Conservation (phyloP, 35 echinoderm and acorn worm species). For the Ophiothrix spiculata region DNA sequence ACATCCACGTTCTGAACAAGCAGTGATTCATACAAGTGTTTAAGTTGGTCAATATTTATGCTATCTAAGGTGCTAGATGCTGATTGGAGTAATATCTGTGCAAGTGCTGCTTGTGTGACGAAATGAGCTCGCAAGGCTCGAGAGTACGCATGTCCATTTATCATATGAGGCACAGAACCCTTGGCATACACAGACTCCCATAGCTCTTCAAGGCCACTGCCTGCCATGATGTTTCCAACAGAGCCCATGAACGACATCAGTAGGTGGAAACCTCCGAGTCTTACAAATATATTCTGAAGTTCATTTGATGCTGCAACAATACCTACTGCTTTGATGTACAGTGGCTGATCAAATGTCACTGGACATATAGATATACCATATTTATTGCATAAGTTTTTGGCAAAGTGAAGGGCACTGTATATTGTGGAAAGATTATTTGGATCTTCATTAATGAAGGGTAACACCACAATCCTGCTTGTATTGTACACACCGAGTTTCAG, state of each 20-base stretch:
- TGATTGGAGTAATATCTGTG: neutral
- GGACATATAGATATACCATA: neutral
- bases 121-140: neutral
- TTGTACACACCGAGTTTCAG: neutral
- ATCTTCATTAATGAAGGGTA: neutral
- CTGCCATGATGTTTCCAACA: neutral
- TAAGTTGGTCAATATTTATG: neutral
- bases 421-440: neutral
- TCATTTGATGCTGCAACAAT: neutral
- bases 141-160: neutral
- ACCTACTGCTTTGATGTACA: neutral
- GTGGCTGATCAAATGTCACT: neutral
- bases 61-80: neutral
- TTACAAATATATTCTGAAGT: neutral
- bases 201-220: neutral
- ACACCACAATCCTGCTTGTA: too few species aligned
- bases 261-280: neutral
- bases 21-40: neutral
- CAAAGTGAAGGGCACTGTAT: neutral
- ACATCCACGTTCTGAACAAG: neutral
- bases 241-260: neutral
- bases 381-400: neutral
- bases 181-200: neutral
- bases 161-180: neutral
- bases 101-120: neutral